Percentiles rank a stretch among this genome's conserved stretches.
Conservation (phyloP, 1,140 invertebrate genomes). For the Homarus americanus region DNA sequence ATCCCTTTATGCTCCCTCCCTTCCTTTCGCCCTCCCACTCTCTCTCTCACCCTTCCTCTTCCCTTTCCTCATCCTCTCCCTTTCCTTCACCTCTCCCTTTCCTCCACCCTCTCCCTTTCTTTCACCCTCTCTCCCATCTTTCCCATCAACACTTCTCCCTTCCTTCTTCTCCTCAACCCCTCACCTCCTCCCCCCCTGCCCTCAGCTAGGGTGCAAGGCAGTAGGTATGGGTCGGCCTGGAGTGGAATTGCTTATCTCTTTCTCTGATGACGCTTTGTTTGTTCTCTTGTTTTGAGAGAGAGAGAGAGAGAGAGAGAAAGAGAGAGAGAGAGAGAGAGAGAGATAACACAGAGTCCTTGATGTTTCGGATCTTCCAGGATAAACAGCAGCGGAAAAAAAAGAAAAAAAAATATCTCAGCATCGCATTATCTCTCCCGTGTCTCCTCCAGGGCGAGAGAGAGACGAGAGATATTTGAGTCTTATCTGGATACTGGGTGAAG, state of each 20-base stretch:
- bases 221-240: neutral
- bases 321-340: conserved; percentile 27
- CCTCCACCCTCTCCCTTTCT: neutral
- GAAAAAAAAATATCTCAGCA: too few species aligned
- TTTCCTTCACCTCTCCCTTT: neutral
- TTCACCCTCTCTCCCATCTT: neutral
- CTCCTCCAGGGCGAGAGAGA: too few species aligned
- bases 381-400: too few species aligned
- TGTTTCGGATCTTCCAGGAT: too few species aligned
- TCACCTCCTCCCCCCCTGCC: neutral
- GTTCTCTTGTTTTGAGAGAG: neutral
- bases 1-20: neutral
- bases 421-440: too few species aligned
- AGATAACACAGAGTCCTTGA: too few species aligned
- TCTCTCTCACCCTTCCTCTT: neutral
- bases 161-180: neutral
- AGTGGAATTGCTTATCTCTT: neutral
- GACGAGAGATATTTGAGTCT: too few species aligned
- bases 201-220: neutral
- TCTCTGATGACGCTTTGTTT: neutral
- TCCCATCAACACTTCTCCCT: neutral
- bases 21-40: neutral
- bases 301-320: neutral
- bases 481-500: too few species aligned
- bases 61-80: neutral